Conservation (phyloP, 2,888 invertebrate species). For the Phoenoteleia sp. region DNA sequence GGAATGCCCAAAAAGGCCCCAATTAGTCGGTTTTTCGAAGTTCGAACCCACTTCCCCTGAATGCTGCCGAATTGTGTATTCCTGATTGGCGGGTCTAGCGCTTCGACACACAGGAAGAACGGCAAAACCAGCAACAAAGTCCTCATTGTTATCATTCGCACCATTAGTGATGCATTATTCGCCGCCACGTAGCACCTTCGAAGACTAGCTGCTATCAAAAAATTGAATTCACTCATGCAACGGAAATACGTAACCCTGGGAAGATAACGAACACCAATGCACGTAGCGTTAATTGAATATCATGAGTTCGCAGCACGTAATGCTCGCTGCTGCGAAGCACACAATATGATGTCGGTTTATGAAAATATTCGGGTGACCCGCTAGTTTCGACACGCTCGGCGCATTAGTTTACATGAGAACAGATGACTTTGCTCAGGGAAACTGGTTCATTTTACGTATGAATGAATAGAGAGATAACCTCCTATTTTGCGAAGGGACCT, state of each 20-base stretch:
- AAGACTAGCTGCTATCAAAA: too few species aligned
- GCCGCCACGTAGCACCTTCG: too few species aligned
- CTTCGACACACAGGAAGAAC: too few species aligned
- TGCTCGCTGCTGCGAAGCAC: conserved; percentile 46
- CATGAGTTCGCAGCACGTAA: conserved; percentile 71
- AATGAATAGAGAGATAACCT: not conserved
- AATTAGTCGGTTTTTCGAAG: conserved; percentile 69
- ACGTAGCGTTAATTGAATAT: conserved; percentile 74
- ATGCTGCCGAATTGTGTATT: conserved; percentile 79
- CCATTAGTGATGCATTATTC: too few species aligned
- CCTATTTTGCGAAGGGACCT: conserved; percentile 19
- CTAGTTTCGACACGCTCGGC: conserved; percentile 26
- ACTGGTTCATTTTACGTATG: conserved; percentile 17
- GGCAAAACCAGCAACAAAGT: not conserved
- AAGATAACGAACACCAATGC: conserved; percentile 73
- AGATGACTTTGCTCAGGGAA: conserved; percentile 32
- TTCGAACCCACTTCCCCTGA: conserved; percentile 78
- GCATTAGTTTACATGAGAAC: conserved; percentile 58
- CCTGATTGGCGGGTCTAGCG: too few species aligned
- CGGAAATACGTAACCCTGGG: conserved; percentile 11
- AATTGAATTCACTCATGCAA: too few species aligned
- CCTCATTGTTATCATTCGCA: conserved; percentile 23
- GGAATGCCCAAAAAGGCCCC: conserved; percentile 82
- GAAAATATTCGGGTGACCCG: conserved; percentile 67
- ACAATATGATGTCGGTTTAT: conserved; percentile 70